A percentile compares a stretch with the other conserved stretches of the same genome.
Conservation (phyloP, 2,888 invertebrate genomes). For the Malacosoma neustria region DNA sequence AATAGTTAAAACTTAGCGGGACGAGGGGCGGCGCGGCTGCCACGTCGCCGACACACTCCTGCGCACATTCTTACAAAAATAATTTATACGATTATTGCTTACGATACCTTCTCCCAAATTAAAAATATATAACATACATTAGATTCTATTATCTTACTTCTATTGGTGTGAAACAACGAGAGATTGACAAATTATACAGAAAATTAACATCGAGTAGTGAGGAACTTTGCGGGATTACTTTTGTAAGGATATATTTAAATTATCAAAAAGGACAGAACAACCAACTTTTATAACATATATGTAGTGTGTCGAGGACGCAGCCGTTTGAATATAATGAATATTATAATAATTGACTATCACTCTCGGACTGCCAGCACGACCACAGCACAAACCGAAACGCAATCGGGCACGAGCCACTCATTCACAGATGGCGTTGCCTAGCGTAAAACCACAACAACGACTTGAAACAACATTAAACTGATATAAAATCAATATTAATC, state of each 20-base stretch:
- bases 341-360: conserved; percentile 68
- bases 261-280: too few species aligned
- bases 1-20: conserved; percentile 44
- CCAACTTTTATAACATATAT: not conserved
- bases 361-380: conserved; percentile 29
- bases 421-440: conserved; percentile 12
- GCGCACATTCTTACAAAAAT: conserved; percentile 2
- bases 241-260: too few species aligned
- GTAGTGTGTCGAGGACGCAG: conserved; percentile 28
- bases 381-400: conserved; percentile 11
- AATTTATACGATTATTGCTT: not conserved
- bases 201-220: too few species aligned
- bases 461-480: not conserved
- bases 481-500: not conserved
- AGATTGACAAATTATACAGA: too few species aligned
- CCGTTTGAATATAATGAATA: conserved; percentile 29
- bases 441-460: not conserved
- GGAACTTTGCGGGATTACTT: too few species aligned
- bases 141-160: too few species aligned
- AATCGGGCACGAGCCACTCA: conserved; percentile 13
- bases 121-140: too few species aligned
- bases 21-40: conserved; percentile 39
- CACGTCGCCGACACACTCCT: conserved; percentile 23
- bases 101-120: not conserved
- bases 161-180: too few species aligned